Conservation (phyloP, 2,888 invertebrate genomes). For the Allygus modestus region DNA sequence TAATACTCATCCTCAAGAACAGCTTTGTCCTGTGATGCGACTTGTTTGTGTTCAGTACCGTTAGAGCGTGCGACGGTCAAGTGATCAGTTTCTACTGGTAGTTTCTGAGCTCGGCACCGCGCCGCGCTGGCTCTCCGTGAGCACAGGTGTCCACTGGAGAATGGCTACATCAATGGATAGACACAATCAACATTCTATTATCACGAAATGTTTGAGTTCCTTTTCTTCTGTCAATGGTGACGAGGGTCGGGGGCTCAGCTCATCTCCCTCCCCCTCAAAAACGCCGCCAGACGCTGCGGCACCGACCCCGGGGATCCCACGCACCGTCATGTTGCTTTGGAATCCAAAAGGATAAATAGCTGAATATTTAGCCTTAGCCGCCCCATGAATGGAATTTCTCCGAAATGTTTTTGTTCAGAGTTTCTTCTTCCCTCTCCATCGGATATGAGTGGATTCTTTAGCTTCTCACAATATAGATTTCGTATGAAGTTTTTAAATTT, state of each 20-base stretch:
- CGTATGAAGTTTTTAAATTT: too few relatives aligned
- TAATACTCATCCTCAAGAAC: neutral
- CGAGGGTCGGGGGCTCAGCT: slow-evolving; percentile 15
- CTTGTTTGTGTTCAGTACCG: neutral
- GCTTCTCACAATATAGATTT: neutral
- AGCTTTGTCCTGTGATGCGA: neutral
- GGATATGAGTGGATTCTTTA: neutral
- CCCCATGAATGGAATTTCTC: slow-evolving; percentile 47
- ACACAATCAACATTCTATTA: slow-evolving; percentile 60
- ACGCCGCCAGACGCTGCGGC: slow-evolving; percentile 52
- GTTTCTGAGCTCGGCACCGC: neutral
- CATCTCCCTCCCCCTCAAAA: neutral
- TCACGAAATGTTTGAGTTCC: slow-evolving; percentile 58
- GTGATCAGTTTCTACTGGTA: too few relatives aligned
- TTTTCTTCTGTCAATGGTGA: slow-evolving; percentile 59
- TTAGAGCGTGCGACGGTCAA: slow-evolving; percentile 19
- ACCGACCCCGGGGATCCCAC: slow-evolving; percentile 34
- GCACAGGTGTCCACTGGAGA: slow-evolving; percentile 28
- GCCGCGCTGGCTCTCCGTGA: neutral
- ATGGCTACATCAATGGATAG: slow-evolving; percentile 48
- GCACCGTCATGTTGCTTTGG: slow-evolving; percentile 43
- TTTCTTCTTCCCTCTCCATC: neutral
- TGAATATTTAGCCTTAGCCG: slow-evolving; percentile 50
- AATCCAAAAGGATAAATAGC: slow-evolving; percentile 55
- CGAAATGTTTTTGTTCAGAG: slow-evolving; percentile 1